Base-by-base conservation (phyloP, 2,797 vertebrate genomes). In the Glossophaga mutica region DNA sequence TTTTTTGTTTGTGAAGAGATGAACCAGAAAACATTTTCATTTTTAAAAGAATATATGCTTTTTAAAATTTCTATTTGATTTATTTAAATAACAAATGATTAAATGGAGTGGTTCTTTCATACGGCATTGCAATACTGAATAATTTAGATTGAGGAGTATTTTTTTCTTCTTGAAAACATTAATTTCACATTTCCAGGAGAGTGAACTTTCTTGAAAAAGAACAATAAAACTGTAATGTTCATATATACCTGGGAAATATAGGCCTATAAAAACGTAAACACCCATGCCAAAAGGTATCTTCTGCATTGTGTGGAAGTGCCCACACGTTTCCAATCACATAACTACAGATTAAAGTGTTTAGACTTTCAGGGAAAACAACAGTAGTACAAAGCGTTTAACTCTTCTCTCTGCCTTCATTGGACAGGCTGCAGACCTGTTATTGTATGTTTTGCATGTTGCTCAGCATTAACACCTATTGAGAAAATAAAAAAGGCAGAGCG, bases 371-470 rank as follows among this genome's bases (percentile, higher is more conserved):
- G 50, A 77, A 89, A 91, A 76, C 12, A 57, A 2, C 21, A 57
- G 26, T 74, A 52, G 21, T 4, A 37, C 42, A 26, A 85, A 11
- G 7, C 59, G 18, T 74, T 88, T 86, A 5, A 3, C 44, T 82
- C 16, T 22, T 26, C 95, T 83, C 48, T 70, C 77, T 91, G 52
- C 16, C 65, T 62, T 92, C 4, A 1, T 86, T 39, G 59, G n/a
- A 67, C 1, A 67, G 70, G 10, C 78, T 67, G 1, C 9, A 57
- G 83, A 42, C 14, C 67, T 4, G 96, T 96, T 77, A 44, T 57
- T 87, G 68, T 67, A 19, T 77, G 29, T 86, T 97, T 95, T 91
- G 95, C 77, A 79, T 91, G 97, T 90, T 94, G n/a, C 34, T 96
- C 97, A 93, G 96, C 68, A 55, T 32, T 83, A 77, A 85, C 44